Percentiles rank a stretch among this genome's conserved stretches.
Conservation (phyloP, 2,113 vertebrate genomes). For the Hyperoodon ampullatus region DNA sequence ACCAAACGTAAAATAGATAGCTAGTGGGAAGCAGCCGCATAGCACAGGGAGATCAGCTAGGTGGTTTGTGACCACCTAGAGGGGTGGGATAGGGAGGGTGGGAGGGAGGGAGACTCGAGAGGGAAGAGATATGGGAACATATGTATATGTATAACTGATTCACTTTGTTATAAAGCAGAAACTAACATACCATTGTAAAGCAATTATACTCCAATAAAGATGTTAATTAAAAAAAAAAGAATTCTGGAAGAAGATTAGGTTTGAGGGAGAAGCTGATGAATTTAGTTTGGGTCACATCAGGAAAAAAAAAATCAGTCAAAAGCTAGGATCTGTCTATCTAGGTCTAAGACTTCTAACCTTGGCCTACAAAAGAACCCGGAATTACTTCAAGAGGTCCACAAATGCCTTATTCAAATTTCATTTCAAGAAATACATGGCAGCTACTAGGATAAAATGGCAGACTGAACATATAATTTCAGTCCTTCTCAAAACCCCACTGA, state of each 20-base stretch:
- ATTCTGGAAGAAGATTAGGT: conserved; percentile 2
- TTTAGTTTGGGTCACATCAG: not conserved
- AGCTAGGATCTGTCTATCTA: not conserved
- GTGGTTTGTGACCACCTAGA: too few species aligned
- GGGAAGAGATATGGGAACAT: too few species aligned
- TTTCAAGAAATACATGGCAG: not conserved
- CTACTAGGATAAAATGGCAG: conserved; percentile 27
- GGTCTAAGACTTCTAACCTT: not conserved
- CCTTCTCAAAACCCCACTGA: not conserved
- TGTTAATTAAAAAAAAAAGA: not conserved
- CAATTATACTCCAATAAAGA: too few species aligned
- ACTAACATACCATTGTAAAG: too few species aligned
- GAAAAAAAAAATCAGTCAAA: not conserved
- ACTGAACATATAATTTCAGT: not conserved
- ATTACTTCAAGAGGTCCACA: not conserved
- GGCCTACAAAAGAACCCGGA: not conserved
- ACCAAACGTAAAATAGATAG: too few species aligned
- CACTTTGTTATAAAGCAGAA: too few species aligned
- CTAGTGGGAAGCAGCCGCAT: too few species aligned
- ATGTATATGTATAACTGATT: too few species aligned
- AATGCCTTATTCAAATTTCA: not conserved
- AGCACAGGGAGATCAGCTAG: too few species aligned
- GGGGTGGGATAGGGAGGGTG: too few species aligned
- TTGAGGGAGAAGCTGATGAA: not conserved
- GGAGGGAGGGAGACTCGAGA: too few species aligned